A percentile compares a stretch with the other conserved stretches of the same genome.
phyloP scores from a whole-genome alignment of 2,113 vertebrate genomes.

The Strigops habroptila region DNA sequence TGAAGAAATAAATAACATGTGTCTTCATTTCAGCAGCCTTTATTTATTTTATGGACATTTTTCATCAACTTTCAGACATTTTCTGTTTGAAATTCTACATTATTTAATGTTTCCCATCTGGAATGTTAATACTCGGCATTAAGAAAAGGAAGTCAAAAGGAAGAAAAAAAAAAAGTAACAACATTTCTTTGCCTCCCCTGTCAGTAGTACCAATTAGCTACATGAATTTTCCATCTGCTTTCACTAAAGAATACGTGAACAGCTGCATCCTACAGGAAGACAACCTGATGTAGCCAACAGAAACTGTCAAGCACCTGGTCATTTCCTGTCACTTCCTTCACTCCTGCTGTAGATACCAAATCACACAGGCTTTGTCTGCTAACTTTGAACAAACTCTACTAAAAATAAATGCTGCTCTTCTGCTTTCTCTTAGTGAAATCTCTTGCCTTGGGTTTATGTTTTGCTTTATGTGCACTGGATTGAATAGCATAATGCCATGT shows the following conservation, averaged over 20 bases:
- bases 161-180: neutral
- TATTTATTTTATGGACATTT: constrained; percentile 62
- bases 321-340: constrained; percentile 10
- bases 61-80: constrained; percentile 55
- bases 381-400: neutral
- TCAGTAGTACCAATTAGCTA: constrained; percentile 65
- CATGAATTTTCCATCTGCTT: constrained; percentile 58
- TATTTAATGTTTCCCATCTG: constrained; percentile 62
- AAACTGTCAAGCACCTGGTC: constrained; percentile 50
- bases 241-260: constrained; percentile 21
- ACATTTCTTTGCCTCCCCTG: constrained; percentile 37
- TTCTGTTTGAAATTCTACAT: constrained; percentile 65
- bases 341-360: neutral
- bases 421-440: neutral
- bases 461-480: neutral
- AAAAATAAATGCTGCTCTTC: neutral
- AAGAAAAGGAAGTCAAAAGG: constrained; percentile 24
- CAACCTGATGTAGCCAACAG: constrained; percentile 15
- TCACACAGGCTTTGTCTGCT: neutral
- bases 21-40: constrained; percentile 45
- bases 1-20: constrained; percentile 65
- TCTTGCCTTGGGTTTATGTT: neutral
- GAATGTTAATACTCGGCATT: constrained; percentile 37
- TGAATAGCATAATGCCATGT: neutral
- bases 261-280: constrained; percentile 63